Evolutionary conservation across 2,797 vertebrate genomes (phyloP).

Genomic region (Nannoperca obscura): DNA sequence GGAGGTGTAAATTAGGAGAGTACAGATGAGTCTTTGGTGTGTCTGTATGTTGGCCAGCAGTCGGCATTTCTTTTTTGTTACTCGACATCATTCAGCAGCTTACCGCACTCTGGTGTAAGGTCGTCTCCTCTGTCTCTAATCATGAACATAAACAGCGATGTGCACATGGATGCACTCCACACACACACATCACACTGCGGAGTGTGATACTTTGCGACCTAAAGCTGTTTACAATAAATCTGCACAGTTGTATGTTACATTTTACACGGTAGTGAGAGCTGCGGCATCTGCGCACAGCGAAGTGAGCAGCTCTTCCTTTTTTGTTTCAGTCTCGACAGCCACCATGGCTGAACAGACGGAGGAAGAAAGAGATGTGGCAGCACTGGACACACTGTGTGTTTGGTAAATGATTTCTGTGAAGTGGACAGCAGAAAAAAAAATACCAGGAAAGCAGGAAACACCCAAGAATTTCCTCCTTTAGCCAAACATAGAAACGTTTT

Average conservation of each 20-base stretch:
- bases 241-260: conserved; percentile 48
- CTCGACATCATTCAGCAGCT: conserved; percentile 35
- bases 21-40: conserved; percentile 29
- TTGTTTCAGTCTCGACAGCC: not conserved
- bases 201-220: conserved; percentile 15
- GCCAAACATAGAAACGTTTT: conserved; percentile 5
- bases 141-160: conserved; percentile 43
- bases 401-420: not conserved
- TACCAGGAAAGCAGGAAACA: not conserved
- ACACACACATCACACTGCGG: conserved; percentile 17
- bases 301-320: not conserved
- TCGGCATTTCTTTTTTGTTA: conserved; percentile 36
- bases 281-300: conserved; percentile 2
- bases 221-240: conserved; percentile 37
- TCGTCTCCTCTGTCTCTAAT: conserved; percentile 20
- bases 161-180: not conserved
- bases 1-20: conserved; percentile 54
- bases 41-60: conserved; percentile 31
- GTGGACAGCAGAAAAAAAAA: not conserved
- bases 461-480: not conserved
- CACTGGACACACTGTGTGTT: not conserved
- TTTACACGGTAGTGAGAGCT: conserved; percentile 37
- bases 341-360: not conserved
- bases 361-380: not conserved
- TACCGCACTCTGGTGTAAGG: conserved; percentile 38